Evolutionary conservation across 1,140 invertebrate species (phyloP).

Genomic region (Phymorhynchus buccinoides): DNA sequence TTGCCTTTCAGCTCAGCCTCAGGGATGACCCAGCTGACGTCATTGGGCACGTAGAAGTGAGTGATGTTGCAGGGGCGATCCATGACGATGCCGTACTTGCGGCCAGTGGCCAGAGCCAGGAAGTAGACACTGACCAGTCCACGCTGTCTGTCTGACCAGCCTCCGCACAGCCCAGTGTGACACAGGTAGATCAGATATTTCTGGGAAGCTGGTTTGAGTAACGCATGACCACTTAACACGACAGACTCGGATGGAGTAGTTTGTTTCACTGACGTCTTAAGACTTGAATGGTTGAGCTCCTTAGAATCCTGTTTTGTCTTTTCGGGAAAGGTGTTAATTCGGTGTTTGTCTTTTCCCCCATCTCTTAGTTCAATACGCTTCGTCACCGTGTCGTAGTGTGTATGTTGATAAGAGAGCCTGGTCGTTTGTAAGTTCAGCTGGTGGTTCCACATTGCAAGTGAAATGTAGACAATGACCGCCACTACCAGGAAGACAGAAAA

Average conservation of each 20-base stretch:
- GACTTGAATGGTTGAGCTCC: no score
- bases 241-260: no score
- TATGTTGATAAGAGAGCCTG: neutral
- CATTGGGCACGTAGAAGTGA: slow-evolving; percentile 45
- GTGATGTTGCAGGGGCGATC: slow-evolving; percentile 49
- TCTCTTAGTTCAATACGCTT: neutral
- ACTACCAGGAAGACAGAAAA: neutral
- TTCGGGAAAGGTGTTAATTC: neutral
- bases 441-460: neutral
- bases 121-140: slow-evolving; percentile 51
- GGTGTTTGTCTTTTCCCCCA: neutral
- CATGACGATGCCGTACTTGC: slow-evolving; percentile 51
- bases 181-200: slow-evolving; percentile 54
- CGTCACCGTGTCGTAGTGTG: neutral
- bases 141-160: slow-evolving; percentile 56
- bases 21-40: slow-evolving; percentile 45
- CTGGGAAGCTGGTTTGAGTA: neutral
- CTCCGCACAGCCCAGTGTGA: slow-evolving; percentile 47
- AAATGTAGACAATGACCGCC: neutral
- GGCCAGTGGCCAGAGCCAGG: slow-evolving; percentile 41
- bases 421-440: neutral
- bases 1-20: slow-evolving; percentile 13
- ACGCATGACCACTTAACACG: neutral
- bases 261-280: no score
- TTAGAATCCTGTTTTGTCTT: neutral